These are phyloP conservation scores for Antennarius maculatus DNA, from an alignment of 2,797 vertebrate genomes.

Conservation along the genomic window DNA sequence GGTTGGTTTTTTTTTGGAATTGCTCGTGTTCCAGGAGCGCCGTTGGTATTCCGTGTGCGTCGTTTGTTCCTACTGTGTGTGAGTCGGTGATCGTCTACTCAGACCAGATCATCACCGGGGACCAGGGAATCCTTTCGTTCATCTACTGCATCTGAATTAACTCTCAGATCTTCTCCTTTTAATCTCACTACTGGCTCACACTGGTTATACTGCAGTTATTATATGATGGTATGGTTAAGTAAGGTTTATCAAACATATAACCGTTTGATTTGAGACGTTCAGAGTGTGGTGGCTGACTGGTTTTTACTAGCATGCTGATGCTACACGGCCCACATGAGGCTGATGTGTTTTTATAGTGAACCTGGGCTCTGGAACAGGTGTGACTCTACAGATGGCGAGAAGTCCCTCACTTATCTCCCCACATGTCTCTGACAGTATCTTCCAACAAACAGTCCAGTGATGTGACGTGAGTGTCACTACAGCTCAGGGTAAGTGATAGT, in stretches of 20 bases:
- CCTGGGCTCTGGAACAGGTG: conserved; percentile 32
- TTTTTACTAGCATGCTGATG: conserved; percentile 31
- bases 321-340: conserved; percentile 24
- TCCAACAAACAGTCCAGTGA: conserved; percentile 21
- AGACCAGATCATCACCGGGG: conserved; percentile 53
- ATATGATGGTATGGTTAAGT: conserved; percentile 48
- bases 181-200: conserved; percentile 41
- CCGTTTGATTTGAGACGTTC: conserved; percentile 21
- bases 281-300: conserved; percentile 18
- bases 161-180: conserved; percentile 27
- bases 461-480: conserved; percentile 13
- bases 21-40: conserved; percentile 75
- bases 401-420: conserved; percentile 14
- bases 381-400: conserved; percentile 12
- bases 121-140: conserved; percentile 38
- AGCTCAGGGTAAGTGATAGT: conserved; percentile 1
- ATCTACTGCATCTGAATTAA: conserved; percentile 37
- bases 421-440: conserved; percentile 22
- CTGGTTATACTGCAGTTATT: conserved; percentile 38
- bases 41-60: conserved; percentile 59
- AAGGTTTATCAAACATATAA: conserved; percentile 27
- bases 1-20: conserved; percentile 30
- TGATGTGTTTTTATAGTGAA: conserved; percentile 21
- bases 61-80: conserved; percentile 39
- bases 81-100: conserved; percentile 35